Percentiles rank a stretch among this genome's conserved stretches.
Conservation (phyloP, 2,797 vertebrate genomes). For the Otolemur crassicaudatus region DNA sequence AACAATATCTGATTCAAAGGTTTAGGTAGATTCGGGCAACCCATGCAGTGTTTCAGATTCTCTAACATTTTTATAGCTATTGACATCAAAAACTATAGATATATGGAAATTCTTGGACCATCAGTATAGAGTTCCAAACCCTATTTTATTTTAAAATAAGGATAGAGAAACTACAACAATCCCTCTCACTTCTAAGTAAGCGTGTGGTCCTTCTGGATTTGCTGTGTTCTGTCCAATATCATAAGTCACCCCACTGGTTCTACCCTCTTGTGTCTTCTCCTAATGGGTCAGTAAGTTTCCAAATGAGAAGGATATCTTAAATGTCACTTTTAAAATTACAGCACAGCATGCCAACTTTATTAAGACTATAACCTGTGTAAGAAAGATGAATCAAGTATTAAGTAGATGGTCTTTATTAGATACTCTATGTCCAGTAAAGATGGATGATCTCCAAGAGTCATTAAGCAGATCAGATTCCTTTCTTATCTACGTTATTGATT, state of each 20-base stretch:
- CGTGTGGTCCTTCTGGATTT: background rate
- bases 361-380: background rate
- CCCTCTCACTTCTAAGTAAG: background rate
- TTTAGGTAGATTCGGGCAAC: background rate
- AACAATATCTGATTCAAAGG: background rate
- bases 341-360: fast-evolving
- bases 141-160: background rate
- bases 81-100: background rate
- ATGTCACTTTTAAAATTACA: background rate
- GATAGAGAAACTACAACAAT: background rate
- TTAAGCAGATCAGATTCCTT: background rate
- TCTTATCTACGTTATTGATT: background rate
- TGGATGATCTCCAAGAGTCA: background rate
- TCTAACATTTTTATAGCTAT: background rate
- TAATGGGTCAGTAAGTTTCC: background rate
- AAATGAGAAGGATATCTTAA: background rate
- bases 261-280: background rate
- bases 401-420: background rate
- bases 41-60: background rate
- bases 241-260: background rate
- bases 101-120: background rate
- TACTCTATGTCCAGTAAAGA: background rate
- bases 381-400: background rate
- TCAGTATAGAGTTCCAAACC: background rate
- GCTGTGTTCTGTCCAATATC: background rate